These are phyloP conservation scores for Sarotherodon lohbergeri DNA, from an alignment of 2,113 vertebrate species.

Conservation along the genomic window DNA sequence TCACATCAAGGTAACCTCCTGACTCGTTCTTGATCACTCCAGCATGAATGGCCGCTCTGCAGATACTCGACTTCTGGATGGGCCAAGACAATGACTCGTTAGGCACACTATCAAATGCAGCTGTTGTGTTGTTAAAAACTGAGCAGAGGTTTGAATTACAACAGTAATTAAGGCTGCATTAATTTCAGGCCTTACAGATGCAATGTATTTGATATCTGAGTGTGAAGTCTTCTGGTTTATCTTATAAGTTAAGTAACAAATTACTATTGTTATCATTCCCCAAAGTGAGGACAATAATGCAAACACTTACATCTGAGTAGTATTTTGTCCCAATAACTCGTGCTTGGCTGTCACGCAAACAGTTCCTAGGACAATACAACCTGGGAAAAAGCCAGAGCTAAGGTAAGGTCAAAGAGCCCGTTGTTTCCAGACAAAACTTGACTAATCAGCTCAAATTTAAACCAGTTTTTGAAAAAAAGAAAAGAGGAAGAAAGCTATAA, in stretches of 20 bases:
- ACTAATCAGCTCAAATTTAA: background rate
- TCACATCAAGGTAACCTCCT: conserved; percentile 92
- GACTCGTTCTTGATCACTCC: conserved; percentile 85
- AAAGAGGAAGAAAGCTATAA: background rate
- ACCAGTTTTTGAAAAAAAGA: background rate
- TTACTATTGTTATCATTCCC: background rate
- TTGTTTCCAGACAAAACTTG: background rate
- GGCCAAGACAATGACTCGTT: background rate
- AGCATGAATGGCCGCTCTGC: conserved; percentile 88
- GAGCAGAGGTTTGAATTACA: background rate
- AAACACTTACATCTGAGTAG: conserved; percentile 89
- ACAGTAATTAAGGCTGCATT: background rate
- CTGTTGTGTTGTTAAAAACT: background rate
- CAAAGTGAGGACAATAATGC: background rate
- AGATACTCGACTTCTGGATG: conserved; percentile 89
- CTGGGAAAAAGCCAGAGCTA: conserved; percentile 54
- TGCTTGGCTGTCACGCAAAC: conserved; percentile 78
- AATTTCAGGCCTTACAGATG: background rate
- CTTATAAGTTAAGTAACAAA: background rate
- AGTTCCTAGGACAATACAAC: conserved; percentile 90
- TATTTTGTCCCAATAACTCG: conserved; percentile 85
- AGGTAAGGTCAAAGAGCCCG: background rate
- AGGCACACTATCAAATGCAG: background rate
- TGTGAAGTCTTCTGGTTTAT: background rate
- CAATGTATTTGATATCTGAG: background rate